These are phyloP conservation scores for Butastur rufipennis DNA, from an alignment of 2,113 vertebrate genomes.

Conservation along the genomic window DNA sequence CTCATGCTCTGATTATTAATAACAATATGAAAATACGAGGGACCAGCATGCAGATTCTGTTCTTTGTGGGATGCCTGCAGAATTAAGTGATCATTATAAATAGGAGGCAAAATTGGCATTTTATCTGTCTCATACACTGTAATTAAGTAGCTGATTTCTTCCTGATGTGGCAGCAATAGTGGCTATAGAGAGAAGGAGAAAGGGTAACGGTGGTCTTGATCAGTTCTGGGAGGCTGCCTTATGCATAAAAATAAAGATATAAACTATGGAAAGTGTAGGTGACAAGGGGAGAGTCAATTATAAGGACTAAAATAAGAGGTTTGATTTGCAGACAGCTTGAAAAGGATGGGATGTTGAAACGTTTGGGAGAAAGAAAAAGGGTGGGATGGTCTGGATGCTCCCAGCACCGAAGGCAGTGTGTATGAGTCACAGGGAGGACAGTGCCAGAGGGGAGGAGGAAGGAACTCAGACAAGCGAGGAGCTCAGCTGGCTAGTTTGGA, in stretches of 20 bases:
- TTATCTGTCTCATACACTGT: conserved; percentile 41
- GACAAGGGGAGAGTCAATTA: neutral
- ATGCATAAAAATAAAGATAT: neutral
- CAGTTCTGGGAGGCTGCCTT: neutral
- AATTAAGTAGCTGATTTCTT: conserved; percentile 65
- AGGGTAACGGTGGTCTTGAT: neutral
- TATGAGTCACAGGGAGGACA: neutral
- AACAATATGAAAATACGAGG: conserved; percentile 52
- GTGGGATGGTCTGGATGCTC: neutral
- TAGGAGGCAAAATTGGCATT: conserved; percentile 58
- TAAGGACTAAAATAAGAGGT: neutral
- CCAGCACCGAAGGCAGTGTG: neutral
- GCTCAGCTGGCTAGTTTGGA: neutral
- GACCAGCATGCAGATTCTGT: conserved; percentile 45
- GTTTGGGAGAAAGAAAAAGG: neutral
- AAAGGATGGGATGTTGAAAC: neutral
- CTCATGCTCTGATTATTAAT: conserved; percentile 53
- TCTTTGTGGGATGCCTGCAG: conserved; percentile 55
- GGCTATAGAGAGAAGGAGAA: conserved; percentile 18
- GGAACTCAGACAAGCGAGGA: neutral
- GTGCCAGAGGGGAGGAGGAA: neutral
- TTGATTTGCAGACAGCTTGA: neutral
- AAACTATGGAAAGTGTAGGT: neutral
- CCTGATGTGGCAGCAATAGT: conserved; percentile 24
- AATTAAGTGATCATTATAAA: conserved; percentile 67